Percentiles rank a stretch among this genome's conserved stretches.
Evolutionary conservation across 2,113 vertebrate genomes (phyloP).

Genomic region (Upupa epops): DNA sequence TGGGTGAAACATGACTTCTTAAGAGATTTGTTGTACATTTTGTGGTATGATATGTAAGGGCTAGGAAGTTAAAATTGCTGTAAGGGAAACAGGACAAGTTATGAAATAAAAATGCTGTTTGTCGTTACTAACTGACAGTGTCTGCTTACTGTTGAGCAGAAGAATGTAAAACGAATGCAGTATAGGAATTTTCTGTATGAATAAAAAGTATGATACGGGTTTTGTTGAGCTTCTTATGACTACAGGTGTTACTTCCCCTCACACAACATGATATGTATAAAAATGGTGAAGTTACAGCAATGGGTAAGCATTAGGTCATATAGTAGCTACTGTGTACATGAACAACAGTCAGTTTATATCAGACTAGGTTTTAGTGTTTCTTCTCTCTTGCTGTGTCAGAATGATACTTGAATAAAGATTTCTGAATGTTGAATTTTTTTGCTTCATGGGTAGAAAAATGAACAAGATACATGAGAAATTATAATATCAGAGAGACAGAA

Average conservation of each 20-base stretch:
- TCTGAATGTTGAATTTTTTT: neutral
- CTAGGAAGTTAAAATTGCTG: neutral
- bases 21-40: neutral
- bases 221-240: neutral
- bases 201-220: neutral
- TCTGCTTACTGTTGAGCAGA: neutral
- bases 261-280: fast-evolving
- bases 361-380: neutral
- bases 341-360: neutral
- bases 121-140: neutral
- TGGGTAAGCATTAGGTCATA: neutral
- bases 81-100: neutral
- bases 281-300: neutral
- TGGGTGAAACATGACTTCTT: neutral
- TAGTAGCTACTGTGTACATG: neutral
- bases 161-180: neutral
- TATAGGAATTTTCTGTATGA: neutral
- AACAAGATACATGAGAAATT: neutral
- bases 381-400: neutral
- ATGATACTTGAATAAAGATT: neutral
- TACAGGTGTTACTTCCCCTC: neutral
- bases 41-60: neutral
- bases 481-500: neutral
- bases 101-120: neutral
- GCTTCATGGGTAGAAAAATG: neutral